Conservation (phyloP, 1,140 invertebrate species). For the Stegodyphus mimosarum region DNA sequence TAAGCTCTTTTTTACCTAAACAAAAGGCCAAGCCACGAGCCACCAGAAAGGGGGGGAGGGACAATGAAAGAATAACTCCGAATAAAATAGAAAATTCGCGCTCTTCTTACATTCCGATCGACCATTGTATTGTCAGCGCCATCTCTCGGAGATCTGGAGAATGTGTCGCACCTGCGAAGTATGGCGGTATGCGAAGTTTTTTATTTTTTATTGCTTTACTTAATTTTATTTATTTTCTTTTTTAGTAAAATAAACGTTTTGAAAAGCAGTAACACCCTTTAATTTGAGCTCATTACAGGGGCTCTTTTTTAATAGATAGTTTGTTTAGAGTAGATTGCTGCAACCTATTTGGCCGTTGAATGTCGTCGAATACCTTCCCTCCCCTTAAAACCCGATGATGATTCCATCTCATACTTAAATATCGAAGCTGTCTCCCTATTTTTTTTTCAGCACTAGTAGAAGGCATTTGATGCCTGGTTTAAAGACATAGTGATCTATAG, state of each 20-base stretch:
- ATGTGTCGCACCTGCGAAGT: slow-evolving; percentile 17
- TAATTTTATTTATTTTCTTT: background rate
- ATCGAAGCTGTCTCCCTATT: no score
- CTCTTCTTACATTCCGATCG: slow-evolving; percentile 11
- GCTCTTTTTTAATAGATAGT: background rate
- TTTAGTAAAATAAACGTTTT: slow-evolving; percentile 31
- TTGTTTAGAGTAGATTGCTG: background rate
- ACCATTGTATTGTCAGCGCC: slow-evolving; percentile 42
- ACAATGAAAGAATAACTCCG: background rate
- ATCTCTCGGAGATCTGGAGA: slow-evolving; percentile 16
- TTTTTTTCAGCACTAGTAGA: no score
- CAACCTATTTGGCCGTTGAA: no score
- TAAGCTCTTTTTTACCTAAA: slow-evolving; percentile 52
- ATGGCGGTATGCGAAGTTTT: slow-evolving; percentile 6
- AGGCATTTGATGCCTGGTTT: no score
- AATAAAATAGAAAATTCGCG: slow-evolving; percentile 25
- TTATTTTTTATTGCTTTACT: background rate
- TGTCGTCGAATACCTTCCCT: no score
- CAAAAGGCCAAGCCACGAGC: slow-evolving; percentile 45
- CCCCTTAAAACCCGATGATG: no score
- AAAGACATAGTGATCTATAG: no score
- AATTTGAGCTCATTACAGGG: slow-evolving; percentile 40
- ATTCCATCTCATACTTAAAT: no score
- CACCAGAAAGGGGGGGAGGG: background rate
- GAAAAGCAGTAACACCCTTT: slow-evolving; percentile 17